Evolutionary conservation across 1,140 invertebrate species (phyloP), one percentile per base, ranked within the genome.

Genomic region (Nasonia giraulti): DNA sequence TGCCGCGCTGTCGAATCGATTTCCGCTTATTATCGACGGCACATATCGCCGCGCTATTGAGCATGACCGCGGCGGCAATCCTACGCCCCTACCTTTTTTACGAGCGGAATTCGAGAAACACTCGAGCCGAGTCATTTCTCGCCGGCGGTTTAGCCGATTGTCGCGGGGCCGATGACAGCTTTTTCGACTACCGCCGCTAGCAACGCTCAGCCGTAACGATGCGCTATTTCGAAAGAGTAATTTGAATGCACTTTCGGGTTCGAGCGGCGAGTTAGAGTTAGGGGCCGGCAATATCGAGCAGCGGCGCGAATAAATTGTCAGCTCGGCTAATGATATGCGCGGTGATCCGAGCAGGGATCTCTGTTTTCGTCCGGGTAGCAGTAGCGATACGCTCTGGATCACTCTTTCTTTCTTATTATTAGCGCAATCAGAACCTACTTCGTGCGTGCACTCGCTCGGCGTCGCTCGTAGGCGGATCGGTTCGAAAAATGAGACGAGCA

Each of bases 371-470:
- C 40, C 73, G 12, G 40, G 40, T 12, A 33, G 73, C 8, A 7
- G 40, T 10, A 7, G 40, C 33, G 33, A 33, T 33, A 33, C 33
- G 33, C 5, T 47, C 73, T 75, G 33, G 37, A 75, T 75, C 14
- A 44, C 37, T 75, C 40, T n/a, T 37, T 2, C 14, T n/a, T 40
- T 20, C 73, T 40, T 27, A 27, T 27, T 27, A 27, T 27, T 2
- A 27, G 27, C 11, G 75, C 31, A 77, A 77, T 77, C 55, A 77
- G 20, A 77, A 77, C 75, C 40, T 55, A 27, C 23, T 37, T 37
- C 33, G 5, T 23, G 12, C 11, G 10, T 44, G 8, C 8, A 8
- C 40, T 6, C 40, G 6, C 8, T 44, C 40, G n/a, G n/a, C n/a
- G n/a, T n/a, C n/a, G n/a, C n/a, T n/a, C n/a, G n/a, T n/a, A n/a